Percentiles rank a stretch among this genome's conserved stretches.
phyloP scores from a whole-genome alignment of 1,140 invertebrate genomes.

The Chionoecetes opilio region DNA sequence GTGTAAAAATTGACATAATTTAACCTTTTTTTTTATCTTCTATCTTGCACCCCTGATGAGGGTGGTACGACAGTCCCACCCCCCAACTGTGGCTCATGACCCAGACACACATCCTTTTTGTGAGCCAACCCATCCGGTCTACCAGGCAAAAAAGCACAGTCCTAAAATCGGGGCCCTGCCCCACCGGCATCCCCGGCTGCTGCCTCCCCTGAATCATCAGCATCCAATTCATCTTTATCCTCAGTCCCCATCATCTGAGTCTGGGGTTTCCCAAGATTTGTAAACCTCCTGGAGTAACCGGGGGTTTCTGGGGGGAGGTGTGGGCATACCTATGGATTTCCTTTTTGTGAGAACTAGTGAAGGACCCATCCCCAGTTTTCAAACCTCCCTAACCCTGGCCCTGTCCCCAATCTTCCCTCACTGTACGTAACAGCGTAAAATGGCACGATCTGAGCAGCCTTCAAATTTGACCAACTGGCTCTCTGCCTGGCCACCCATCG shows the following conservation, averaged over 20 bases:
- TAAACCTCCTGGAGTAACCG: slow-evolving; percentile 1
- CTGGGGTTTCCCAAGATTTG: background rate
- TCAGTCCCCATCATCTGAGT: slow-evolving; percentile 2
- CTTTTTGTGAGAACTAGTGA: slow-evolving; percentile 41
- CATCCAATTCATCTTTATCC: background rate
- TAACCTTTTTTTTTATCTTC: too few species aligned
- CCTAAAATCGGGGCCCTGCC: slow-evolving; percentile 28
- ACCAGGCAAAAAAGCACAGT: slow-evolving; percentile 87
- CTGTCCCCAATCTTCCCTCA: background rate
- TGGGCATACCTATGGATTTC: background rate
- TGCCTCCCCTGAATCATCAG: slow-evolving; percentile 38
- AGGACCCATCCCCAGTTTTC: slow-evolving; percentile 41
- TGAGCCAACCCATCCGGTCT: slow-evolving; percentile 87
- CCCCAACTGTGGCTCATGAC: slow-evolving; percentile 87
- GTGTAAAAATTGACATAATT: too few species aligned
- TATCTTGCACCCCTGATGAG: slow-evolving; percentile 87
- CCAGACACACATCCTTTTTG: slow-evolving; percentile 87
- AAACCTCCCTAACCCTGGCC: background rate
- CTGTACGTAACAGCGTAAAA: slow-evolving; percentile 38
- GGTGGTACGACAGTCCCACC: slow-evolving; percentile 87
- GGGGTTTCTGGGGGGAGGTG: background rate
- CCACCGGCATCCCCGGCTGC: background rate
- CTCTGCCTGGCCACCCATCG: background rate
- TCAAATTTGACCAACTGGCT: background rate
- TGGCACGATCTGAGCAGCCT: slow-evolving; percentile 24